phyloP scores from a whole-genome alignment of 2,888 invertebrate genomes.

The Adelognathus sp. region DNA sequence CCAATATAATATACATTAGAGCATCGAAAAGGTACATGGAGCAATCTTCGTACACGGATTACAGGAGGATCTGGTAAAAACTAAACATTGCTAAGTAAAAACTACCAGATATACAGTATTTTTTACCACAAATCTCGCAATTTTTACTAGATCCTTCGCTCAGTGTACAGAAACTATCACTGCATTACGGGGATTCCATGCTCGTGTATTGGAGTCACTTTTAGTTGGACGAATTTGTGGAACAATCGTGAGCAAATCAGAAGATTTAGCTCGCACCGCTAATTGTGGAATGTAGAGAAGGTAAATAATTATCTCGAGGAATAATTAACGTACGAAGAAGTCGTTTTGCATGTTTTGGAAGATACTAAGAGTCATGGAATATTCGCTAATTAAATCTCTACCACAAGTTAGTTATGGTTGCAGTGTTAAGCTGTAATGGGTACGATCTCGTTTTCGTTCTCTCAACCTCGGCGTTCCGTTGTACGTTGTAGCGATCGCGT shows the following conservation, averaged over 20 bases:
- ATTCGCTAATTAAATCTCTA: no score
- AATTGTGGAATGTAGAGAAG: neutral
- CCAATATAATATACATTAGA: neutral
- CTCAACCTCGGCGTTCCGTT: neutral
- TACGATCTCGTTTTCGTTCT: constrained; percentile 12
- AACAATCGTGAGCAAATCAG: neutral
- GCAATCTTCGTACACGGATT: no score
- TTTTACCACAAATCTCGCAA: no score
- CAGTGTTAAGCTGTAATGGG: no score
- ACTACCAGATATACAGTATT: no score
- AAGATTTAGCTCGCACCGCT: neutral
- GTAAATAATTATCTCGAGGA: neutral
- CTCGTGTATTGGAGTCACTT: neutral
- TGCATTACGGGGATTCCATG: neutral
- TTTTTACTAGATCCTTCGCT: no score
- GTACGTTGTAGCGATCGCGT: neutral
- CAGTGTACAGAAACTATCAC: neutral
- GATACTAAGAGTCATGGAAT: no score
- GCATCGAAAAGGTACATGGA: neutral
- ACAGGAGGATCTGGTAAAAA: no score
- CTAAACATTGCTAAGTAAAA: no score
- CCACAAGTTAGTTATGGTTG: no score
- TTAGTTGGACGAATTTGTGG: neutral
- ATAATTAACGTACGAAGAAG: neutral
- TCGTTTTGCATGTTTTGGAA: neutral